These are phyloP conservation scores for Pseudochaenichthys georgianus DNA, from an alignment of 2,797 vertebrate species.

Conservation along the genomic window DNA sequence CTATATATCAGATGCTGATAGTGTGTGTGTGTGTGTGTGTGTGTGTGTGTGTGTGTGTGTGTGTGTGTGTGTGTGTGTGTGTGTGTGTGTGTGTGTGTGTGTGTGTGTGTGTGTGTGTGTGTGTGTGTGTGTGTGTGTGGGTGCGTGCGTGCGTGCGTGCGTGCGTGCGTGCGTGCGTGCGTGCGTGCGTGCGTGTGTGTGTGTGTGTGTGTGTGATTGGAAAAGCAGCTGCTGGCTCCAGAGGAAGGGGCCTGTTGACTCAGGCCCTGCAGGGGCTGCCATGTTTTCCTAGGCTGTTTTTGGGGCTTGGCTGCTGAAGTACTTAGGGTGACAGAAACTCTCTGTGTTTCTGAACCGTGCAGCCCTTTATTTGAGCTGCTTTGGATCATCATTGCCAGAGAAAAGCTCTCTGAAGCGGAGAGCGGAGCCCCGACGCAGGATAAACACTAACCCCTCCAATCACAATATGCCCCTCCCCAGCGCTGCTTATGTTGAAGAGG, in stretches of 20 bases:
- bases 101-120: conserved; percentile 69
- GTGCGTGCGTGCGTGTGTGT: too few species aligned
- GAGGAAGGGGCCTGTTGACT: conserved; percentile 81
- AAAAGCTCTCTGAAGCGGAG: conserved; percentile 72
- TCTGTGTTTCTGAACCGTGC: conserved; percentile 62
- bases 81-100: conserved; percentile 49
- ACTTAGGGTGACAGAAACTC: conserved; percentile 75
- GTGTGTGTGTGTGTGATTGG: conserved; percentile 75
- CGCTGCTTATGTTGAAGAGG: conserved; percentile 71
- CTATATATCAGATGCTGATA: too few species aligned
- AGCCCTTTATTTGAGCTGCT: conserved; percentile 63
- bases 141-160: conserved; percentile 49
- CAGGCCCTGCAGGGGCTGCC: conserved; percentile 75
- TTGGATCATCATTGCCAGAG: conserved; percentile 66
- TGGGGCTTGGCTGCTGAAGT: conserved; percentile 72
- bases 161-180: conserved; percentile 48
- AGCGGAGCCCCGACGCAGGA: conserved; percentile 61
- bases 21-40: conserved; percentile 46
- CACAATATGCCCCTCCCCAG: conserved; percentile 73
- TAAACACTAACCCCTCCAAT: conserved; percentile 81
- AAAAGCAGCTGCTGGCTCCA: conserved; percentile 85
- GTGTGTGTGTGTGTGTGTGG: too few species aligned
- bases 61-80: conserved; percentile 49
- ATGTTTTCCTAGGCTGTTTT: conserved; percentile 79
- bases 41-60: conserved; percentile 48